These are phyloP conservation scores for Hydrozoanthus tunicans DNA, from an alignment of 64 coral and sea anemone genomes.

Conservation along the genomic window DNA sequence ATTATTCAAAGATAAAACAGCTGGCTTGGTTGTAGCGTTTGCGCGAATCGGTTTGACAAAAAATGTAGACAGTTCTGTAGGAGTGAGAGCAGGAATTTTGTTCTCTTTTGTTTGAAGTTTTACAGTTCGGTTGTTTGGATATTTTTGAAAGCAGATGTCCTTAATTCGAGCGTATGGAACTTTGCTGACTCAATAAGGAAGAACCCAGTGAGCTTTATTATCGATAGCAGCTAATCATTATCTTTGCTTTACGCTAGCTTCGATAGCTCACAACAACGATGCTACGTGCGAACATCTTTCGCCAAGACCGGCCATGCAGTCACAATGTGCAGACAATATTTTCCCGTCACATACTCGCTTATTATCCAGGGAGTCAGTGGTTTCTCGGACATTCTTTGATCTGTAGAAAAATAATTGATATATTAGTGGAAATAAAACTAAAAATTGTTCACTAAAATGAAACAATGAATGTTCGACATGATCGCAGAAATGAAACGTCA, in stretches of 20 bases:
- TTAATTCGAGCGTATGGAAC: conserved; percentile 45
- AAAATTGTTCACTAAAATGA: conserved; percentile 49
- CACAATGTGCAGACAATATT: conserved; percentile 47
- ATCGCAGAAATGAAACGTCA: conserved; percentile 37
- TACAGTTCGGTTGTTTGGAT: conserved; percentile 28
- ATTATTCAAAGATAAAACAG: conserved; percentile 4
- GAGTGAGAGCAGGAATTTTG: conserved; percentile 37
- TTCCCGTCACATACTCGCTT: conserved; percentile 25
- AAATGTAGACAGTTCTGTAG: conserved; percentile 15
- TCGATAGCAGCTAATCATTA: conserved; percentile 59
- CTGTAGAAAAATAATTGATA: conserved; percentile 39
- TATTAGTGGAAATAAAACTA: conserved; percentile 26
- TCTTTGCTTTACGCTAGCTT: conserved; percentile 62
- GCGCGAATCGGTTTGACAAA: conserved; percentile 19
- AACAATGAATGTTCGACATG: conserved; percentile 42
- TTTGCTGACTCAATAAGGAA: conserved; percentile 41
- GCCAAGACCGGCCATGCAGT: conserved; percentile 43
- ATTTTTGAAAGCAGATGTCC: conserved; percentile 39
- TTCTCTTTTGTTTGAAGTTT: conserved; percentile 28
- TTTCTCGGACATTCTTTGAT: conserved; percentile 47
- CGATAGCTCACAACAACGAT: conserved; percentile 55
- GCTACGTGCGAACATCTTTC: conserved; percentile 49
- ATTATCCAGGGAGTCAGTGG: conserved; percentile 60
- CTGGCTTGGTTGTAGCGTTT: conserved; percentile 26
- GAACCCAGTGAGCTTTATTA: conserved; percentile 66